phyloP scores from a whole-genome alignment of 1,140 invertebrate species.

The Wiebesia pumilae region DNA sequence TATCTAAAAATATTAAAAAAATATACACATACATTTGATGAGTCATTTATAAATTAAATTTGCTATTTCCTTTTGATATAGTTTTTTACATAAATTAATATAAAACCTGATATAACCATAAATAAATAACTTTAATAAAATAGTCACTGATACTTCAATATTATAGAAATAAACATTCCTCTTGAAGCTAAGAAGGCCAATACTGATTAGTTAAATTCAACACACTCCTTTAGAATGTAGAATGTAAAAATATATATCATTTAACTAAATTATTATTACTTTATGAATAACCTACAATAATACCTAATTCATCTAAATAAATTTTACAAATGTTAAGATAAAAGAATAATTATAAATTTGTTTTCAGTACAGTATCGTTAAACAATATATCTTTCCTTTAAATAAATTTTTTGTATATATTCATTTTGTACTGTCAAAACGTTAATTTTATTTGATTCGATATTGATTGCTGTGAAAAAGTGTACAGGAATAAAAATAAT shows the following conservation, averaged over 20 bases:
- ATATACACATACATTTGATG: background rate
- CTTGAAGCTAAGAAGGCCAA: constrained; percentile 38
- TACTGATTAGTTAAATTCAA: constrained; percentile 49
- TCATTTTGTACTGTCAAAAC: constrained; percentile 48
- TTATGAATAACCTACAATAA: constrained; percentile 36
- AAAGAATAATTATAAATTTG: constrained; percentile 12
- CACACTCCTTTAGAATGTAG: constrained; percentile 21
- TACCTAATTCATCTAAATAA: constrained; percentile 46
- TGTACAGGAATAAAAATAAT: constrained; percentile 15
- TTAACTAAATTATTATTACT: constrained; percentile 39
- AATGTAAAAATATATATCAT: constrained; percentile 48
- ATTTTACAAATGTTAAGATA: constrained; percentile 43
- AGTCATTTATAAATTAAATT: constrained; percentile 15
- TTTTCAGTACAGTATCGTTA: constrained; percentile 38
- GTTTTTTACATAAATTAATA: constrained; percentile 3
- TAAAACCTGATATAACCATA: constrained; percentile 21
- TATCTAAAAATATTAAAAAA: background rate
- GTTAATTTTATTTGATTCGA: constrained; percentile 32
- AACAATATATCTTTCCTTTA: constrained; percentile 43
- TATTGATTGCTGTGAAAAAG: constrained; percentile 24
- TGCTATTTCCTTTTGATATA: background rate
- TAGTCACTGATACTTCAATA: constrained; percentile 4
- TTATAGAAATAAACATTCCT: constrained; percentile 23
- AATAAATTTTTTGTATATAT: constrained; percentile 42
- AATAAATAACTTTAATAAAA: constrained; percentile 28